phyloP scores from a whole-genome alignment of 2,113 vertebrate genomes.

The Apodemus sylvaticus region DNA sequence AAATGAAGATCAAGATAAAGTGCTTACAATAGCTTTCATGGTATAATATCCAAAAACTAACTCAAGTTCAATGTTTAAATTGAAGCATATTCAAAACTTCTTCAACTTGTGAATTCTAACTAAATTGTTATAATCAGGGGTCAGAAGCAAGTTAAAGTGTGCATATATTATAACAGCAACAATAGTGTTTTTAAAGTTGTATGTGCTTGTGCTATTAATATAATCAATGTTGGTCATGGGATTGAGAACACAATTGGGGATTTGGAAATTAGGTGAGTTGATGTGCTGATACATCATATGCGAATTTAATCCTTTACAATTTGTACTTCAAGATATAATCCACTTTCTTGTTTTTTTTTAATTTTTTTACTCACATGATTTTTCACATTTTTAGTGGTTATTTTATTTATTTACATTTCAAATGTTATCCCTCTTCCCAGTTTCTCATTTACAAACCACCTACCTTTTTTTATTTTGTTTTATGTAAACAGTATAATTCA shows the following conservation, averaged over 20 bases:
- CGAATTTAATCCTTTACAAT: background rate
- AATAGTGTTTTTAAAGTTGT: background rate
- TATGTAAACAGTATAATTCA: background rate
- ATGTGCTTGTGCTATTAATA: background rate
- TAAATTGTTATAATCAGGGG: background rate
- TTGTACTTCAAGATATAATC: background rate
- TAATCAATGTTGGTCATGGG: background rate
- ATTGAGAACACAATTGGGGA: background rate
- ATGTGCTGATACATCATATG: background rate
- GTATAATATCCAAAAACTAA: accelerated
- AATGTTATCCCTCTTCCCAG: too few relatives aligned
- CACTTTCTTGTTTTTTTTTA: background rate
- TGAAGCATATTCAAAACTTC: background rate
- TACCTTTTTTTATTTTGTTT: background rate
- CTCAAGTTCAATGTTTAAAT: background rate
- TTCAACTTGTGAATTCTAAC: background rate
- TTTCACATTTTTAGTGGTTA: too few relatives aligned
- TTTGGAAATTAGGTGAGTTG: background rate
- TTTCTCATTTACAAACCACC: too few relatives aligned
- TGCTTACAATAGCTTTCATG: background rate
- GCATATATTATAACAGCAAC: background rate
- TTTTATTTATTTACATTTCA: too few relatives aligned
- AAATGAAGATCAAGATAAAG: background rate
- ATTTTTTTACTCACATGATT: too few relatives aligned
- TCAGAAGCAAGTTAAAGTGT: background rate